Evolutionary conservation across 2,113 vertebrate species (phyloP).

Genomic region (Bettongia penicillata): DNA sequence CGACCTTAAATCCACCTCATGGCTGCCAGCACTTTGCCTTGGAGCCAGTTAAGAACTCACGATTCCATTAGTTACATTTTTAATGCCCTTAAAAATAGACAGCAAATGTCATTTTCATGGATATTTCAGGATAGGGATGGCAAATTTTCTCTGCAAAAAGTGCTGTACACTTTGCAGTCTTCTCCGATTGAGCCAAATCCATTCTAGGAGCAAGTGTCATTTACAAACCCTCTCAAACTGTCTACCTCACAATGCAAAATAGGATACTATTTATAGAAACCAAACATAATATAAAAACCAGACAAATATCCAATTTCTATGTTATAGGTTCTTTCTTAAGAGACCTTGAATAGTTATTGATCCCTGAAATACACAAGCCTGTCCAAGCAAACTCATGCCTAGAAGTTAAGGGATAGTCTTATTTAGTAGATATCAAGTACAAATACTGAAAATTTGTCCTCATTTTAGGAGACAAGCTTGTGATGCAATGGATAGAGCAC

Average conservation of each 20-base stretch:
- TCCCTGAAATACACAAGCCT: not conserved
- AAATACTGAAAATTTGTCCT: not conserved
- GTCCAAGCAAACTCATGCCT: conserved; percentile 28
- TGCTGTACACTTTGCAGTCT: conserved; percentile 37
- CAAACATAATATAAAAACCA: not conserved
- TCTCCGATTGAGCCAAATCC: conserved; percentile 23
- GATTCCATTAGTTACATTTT: conserved; percentile 55
- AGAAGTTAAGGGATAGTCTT: conserved; percentile 16
- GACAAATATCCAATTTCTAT: conserved; percentile 23
- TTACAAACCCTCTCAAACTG: not conserved
- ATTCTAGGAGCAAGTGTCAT: not conserved
- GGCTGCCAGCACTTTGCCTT: conserved; percentile 47
- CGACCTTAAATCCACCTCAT: not conserved
- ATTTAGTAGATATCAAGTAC: not conserved
- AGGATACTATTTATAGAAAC: not conserved
- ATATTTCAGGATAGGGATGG: conserved; percentile 24
- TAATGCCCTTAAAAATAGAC: conserved; percentile 69
- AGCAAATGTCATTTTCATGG: conserved; percentile 50
- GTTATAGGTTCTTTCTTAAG: conserved; percentile 28
- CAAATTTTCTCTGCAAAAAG: conserved; percentile 55
- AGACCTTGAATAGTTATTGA: conserved; percentile 7
- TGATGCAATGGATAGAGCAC: not conserved
- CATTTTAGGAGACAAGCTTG: not conserved
- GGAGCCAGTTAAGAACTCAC: conserved; percentile 53
- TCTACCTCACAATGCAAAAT: not conserved